Percentiles rank a stretch among this genome's conserved stretches.
phyloP scores from a whole-genome alignment of 2,888 invertebrate species.

The Mesorhabditis spiculigera region DNA sequence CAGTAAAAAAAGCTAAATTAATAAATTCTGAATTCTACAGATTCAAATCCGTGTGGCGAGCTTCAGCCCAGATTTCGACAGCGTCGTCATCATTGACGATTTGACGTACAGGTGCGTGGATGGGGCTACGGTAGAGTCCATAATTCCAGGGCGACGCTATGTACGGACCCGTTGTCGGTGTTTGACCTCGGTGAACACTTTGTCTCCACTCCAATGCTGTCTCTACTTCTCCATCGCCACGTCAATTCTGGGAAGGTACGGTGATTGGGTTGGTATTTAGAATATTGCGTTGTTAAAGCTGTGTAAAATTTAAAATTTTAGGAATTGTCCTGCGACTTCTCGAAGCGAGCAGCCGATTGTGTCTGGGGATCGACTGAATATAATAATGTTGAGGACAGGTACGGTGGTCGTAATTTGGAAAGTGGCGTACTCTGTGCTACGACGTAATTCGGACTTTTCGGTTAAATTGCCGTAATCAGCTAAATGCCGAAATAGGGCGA shows the following conservation, averaged over 20 bases:
- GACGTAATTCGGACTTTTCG: no score
- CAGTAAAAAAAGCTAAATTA: neutral
- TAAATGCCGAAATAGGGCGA: no score
- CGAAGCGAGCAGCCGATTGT: slow-evolving; percentile 48
- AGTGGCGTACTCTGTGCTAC: no score
- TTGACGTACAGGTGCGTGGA: slow-evolving; percentile 33
- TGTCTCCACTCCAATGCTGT: slow-evolving; percentile 49
- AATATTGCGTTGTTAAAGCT: no score
- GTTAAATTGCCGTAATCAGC: no score
- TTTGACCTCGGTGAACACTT: slow-evolving; percentile 50
- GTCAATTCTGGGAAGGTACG: slow-evolving; percentile 45
- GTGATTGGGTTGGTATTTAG: neutral
- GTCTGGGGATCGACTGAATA: slow-evolving; percentile 43
- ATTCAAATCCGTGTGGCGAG: slow-evolving; percentile 43
- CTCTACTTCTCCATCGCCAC: slow-evolving; percentile 42
- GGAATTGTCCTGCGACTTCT: slow-evolving; percentile 53
- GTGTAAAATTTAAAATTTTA: no score
- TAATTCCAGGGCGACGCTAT: slow-evolving; percentile 26
- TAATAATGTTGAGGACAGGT: slow-evolving; percentile 20
- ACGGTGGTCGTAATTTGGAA: neutral
- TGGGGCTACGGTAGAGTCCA: slow-evolving; percentile 26
- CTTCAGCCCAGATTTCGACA: slow-evolving; percentile 49
- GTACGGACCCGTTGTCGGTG: slow-evolving; percentile 46
- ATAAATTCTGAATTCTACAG: slow-evolving; percentile 24
- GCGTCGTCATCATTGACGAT: slow-evolving; percentile 53